A percentile compares a stretch with the other conserved stretches of the same genome.
Evolutionary conservation across 2,888 invertebrate species (phyloP).

Genomic region (Strigamia maritima): DNA sequence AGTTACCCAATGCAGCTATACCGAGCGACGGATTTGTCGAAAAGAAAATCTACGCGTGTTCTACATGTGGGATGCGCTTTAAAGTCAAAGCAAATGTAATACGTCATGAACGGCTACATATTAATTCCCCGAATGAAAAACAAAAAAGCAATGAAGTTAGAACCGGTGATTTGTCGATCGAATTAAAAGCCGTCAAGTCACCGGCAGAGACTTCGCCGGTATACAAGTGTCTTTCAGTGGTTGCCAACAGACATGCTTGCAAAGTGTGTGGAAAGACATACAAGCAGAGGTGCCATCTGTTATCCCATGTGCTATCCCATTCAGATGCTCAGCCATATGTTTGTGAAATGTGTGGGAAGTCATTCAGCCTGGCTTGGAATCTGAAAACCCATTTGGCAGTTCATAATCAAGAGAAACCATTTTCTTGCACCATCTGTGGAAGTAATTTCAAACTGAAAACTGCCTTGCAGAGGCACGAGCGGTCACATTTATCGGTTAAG

Average conservation of each 20-base stretch:
- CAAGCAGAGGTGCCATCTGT: conserved; percentile 35
- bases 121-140: not conserved
- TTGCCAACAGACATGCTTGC: conserved; percentile 16
- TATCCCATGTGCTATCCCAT: conserved; percentile 37
- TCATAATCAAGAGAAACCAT: conserved; percentile 37
- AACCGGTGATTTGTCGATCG: not conserved
- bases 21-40: not conserved
- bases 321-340: conserved; percentile 29
- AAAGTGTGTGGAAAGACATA: conserved; percentile 37
- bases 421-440: conserved; percentile 31
- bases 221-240: not conserved
- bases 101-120: conserved; percentile 33
- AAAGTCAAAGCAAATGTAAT: conserved; percentile 36
- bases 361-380: conserved; percentile 35
- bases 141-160: not conserved
- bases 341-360: conserved; percentile 36
- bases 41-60: conserved; percentile 13
- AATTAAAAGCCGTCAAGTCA: not conserved
- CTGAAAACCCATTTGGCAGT: conserved; percentile 37
- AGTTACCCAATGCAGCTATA: not conserved
- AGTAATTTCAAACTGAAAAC: conserved; percentile 37
- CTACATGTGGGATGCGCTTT: conserved; percentile 31
- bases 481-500: not conserved
- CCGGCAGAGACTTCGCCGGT: not conserved
- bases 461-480: conserved; percentile 35